These are phyloP conservation scores for Zele albiditarsus DNA, from an alignment of 2,888 invertebrate species.

Conservation along the genomic window DNA sequence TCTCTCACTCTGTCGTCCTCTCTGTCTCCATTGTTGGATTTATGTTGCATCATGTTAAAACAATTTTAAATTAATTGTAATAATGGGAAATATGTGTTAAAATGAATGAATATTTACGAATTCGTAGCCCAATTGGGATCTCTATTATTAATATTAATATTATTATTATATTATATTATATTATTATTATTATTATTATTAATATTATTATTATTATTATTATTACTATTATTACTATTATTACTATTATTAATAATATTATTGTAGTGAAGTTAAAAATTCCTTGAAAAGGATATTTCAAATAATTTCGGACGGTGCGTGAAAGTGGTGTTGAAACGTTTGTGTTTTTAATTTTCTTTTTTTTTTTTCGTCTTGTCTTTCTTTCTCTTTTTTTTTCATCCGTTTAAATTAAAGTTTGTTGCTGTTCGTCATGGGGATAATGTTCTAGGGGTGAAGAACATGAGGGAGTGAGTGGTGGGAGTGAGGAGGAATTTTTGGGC, in stretches of 20 bases:
- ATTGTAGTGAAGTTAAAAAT: not conserved
- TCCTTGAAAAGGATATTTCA: conserved; percentile 36
- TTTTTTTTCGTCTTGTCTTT: conserved; percentile 33
- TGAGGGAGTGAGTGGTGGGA: not conserved
- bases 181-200: conserved; percentile 22
- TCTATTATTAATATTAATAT: conserved; percentile 2
- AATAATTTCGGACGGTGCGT: conserved; percentile 12
- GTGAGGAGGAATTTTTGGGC: too few relatives aligned
- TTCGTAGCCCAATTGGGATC: conserved; percentile 3
- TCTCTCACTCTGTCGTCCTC: too few relatives aligned
- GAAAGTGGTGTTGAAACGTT: conserved; percentile 32
- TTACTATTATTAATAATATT: not conserved
- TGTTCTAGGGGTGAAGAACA: too few relatives aligned
- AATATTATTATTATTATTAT: conserved; percentile 4
- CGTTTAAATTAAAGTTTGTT: not conserved
- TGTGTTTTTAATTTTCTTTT: conserved; percentile 26
- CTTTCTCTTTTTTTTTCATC: conserved; percentile 24
- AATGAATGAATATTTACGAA: conserved; percentile 7
- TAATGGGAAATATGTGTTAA: conserved; percentile 10
- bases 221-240: conserved; percentile 3
- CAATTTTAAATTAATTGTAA: conserved; percentile 8
- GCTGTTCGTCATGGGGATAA: not conserved
- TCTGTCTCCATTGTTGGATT: conserved; percentile 7
- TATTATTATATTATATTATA: conserved; percentile 11
- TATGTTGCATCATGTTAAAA: conserved; percentile 10